These are phyloP conservation scores for Tor tambroides DNA, from an alignment of 2,113 vertebrate species.

Conservation along the genomic window DNA sequence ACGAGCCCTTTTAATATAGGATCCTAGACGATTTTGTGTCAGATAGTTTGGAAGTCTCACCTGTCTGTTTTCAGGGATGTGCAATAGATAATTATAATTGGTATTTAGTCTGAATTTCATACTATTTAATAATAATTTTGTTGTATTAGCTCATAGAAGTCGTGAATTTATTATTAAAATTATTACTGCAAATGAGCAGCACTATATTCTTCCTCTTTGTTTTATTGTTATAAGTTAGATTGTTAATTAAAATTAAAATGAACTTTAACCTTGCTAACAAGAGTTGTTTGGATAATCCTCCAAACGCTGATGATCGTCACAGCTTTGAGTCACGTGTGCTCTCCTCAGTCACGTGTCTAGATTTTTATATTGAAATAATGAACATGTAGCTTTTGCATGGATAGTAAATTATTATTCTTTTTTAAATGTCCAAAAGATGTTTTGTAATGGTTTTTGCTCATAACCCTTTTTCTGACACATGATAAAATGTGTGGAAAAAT, in stretches of 20 bases:
- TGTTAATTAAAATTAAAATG: too few relatives aligned
- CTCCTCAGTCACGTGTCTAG: too few relatives aligned
- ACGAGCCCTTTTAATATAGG: too few relatives aligned
- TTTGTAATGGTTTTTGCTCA: background rate
- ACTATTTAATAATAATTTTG: background rate
- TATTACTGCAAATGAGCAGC: background rate
- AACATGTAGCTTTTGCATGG: background rate
- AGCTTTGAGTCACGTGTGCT: background rate
- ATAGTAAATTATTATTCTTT: background rate
- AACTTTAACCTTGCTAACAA: background rate
- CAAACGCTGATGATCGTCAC: background rate
- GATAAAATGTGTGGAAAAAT: background rate
- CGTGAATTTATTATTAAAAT: too few relatives aligned
- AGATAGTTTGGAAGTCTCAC: background rate
- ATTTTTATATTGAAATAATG: background rate
- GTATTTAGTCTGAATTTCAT: too few relatives aligned
- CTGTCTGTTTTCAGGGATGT: background rate
- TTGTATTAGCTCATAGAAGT: background rate
- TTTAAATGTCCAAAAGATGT: background rate
- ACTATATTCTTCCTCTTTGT: background rate
- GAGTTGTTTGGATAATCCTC: slow-evolving; percentile 40
- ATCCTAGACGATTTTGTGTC: too few relatives aligned
- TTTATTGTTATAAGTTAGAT: background rate
- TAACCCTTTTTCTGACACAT: background rate
- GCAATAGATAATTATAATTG: background rate